These are phyloP conservation scores for Poecilia wingei DNA, from an alignment of 2,797 vertebrate genomes.

Conservation along the genomic window DNA sequence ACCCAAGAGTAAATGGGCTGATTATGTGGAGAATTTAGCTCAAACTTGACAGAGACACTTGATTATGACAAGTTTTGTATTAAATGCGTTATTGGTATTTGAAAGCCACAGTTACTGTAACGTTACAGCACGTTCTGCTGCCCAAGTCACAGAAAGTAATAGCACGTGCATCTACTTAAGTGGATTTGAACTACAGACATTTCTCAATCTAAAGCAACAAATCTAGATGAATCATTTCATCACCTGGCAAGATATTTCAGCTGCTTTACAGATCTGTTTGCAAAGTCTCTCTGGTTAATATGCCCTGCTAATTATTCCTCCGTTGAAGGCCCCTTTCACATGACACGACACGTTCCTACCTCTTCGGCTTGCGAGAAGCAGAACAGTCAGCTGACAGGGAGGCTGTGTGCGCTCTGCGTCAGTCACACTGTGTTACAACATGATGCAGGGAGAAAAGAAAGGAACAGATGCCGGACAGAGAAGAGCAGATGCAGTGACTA, in stretches of 20 bases:
- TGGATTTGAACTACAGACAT: too few relatives aligned
- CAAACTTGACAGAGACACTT: not conserved
- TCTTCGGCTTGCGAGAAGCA: constrained; percentile 23
- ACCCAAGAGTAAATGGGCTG: not conserved
- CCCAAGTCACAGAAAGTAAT: not conserved
- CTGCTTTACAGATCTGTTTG: not conserved
- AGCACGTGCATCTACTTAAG: not conserved
- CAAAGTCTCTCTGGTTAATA: not conserved
- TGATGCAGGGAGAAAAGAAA: constrained; percentile 19
- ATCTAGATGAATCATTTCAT: not conserved
- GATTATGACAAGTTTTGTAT: not conserved
- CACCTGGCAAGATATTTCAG: constrained; percentile 2
- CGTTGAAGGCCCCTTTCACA: constrained; percentile 18
- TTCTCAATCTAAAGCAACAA: not conserved
- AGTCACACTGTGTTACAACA: constrained; percentile 21
- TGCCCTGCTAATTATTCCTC: constrained; percentile 33
- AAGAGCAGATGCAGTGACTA: not conserved
- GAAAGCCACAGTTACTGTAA: not conserved
- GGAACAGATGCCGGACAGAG: constrained; percentile 11
- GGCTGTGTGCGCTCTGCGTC: constrained; percentile 48
- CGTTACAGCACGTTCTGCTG: too few relatives aligned
- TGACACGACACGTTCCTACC: constrained; percentile 20
- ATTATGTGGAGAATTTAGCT: not conserved
- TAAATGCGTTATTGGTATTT: not conserved
- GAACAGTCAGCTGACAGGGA: constrained; percentile 41